Evolutionary conservation across 1,140 invertebrate species (phyloP), one percentile per base, ranked within the genome.

Genomic region (Drosophila eugracilis): DNA sequence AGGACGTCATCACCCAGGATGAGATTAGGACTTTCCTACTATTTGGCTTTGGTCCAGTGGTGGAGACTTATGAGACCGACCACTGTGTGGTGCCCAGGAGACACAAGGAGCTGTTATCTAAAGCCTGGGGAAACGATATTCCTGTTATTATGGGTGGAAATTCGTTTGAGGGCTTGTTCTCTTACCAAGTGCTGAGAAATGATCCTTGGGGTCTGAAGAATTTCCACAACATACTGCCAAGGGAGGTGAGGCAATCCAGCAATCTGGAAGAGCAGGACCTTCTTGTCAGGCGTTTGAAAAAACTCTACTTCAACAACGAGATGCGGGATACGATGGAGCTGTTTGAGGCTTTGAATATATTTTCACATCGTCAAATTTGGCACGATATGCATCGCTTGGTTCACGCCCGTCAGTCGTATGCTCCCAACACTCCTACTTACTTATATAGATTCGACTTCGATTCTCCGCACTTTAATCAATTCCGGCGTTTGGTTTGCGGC

Each of bases 91-190:
- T 91, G 5, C 73, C 84, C 10, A 76, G 45, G 30, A 75, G 75
- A 5, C 78, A 80, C 28, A 67, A 53, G 12, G 72, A 89, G 2
- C 50, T 79, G 52, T 30, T 89, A 5, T 12, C 55, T 10, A 53
- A 22, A 5, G 72, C 86, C 1, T 91, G 90, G 90, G 86, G 85
- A 24, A 92, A 92, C 49, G 77, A 91, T 4, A 92, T 93, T 42
- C 92, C 92, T 0, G 10, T 92, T 1, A 91, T 93, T 5, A 70
- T 93, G 5, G 92, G 92, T 5, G 92, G 88, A 42, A 92, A 65
- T 17, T 89, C 86, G 0, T 78, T 80, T 14, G 92, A 91, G 59
- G 91, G 86, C 0, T 55, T 91, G 2, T 77, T 91, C 14, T 78
- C 79, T 1, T 84, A 78, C 42, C 72, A 77, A 45, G 9, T 79